These are phyloP conservation scores for Drosophila pandora DNA, from an alignment of 1,140 invertebrate species.

Conservation along the genomic window DNA sequence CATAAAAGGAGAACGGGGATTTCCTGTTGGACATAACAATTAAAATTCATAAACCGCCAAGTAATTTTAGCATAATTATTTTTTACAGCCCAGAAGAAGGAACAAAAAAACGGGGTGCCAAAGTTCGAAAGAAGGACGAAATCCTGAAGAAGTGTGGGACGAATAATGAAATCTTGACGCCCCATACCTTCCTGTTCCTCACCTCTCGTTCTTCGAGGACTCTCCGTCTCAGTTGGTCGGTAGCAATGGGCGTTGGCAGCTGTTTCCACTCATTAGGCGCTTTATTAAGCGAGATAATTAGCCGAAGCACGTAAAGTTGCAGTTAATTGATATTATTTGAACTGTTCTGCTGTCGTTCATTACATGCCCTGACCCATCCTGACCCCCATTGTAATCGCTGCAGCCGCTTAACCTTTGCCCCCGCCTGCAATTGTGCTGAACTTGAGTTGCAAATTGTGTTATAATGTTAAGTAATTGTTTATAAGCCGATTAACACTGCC, in stretches of 20 bases:
- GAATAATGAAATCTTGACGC: constrained; percentile 32
- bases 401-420: constrained; percentile 73
- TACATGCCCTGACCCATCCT: constrained; percentile 7
- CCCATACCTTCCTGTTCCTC: constrained; percentile 13
- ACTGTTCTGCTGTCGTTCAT: constrained; percentile 39
- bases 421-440: constrained; percentile 75
- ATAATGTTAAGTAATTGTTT: constrained; percentile 79
- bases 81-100: constrained; percentile 40
- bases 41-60: constrained; percentile 75
- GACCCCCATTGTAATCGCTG: constrained; percentile 40
- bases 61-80: constrained; percentile 73
- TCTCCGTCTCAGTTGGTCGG: not conserved
- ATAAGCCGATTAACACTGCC: constrained; percentile 60
- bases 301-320: constrained; percentile 79
- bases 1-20: constrained; percentile 7
- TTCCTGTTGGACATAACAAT: constrained; percentile 54
- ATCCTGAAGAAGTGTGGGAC: constrained; percentile 13
- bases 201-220: constrained; percentile 1
- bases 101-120: constrained; percentile 18
- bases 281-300: constrained; percentile 82
- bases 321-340: constrained; percentile 82
- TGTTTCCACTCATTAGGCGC: constrained; percentile 81
- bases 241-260: constrained; percentile 66
- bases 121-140: constrained; percentile 35
- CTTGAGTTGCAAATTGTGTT: constrained; percentile 71